These are phyloP conservation scores for Acanthochromis polyacanthus DNA, from an alignment of 2,113 vertebrate species.

Conservation along the genomic window DNA sequence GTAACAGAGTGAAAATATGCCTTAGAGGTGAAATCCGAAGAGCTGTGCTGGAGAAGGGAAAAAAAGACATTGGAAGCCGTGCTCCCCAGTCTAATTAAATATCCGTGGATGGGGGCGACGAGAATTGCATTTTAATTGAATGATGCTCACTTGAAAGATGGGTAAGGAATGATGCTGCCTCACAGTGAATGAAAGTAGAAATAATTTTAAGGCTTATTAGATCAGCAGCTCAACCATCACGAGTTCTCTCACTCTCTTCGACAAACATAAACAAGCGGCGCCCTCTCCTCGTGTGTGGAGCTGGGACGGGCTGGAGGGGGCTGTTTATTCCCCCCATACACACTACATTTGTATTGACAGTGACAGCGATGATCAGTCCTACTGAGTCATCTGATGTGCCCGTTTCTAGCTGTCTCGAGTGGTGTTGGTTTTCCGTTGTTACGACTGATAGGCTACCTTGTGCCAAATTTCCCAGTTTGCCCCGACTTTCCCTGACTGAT, in stretches of 20 bases:
- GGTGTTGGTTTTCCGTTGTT: constrained; percentile 47
- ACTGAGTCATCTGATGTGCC: constrained; percentile 54
- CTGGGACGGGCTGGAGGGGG: constrained; percentile 15
- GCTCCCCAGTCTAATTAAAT: constrained; percentile 82
- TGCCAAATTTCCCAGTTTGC: constrained; percentile 46
- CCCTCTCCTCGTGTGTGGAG: constrained; percentile 38
- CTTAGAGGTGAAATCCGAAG: constrained; percentile 82
- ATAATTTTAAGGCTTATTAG: constrained; percentile 78
- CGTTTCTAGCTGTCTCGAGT: constrained; percentile 46
- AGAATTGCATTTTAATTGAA: constrained; percentile 85
- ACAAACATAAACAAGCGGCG: constrained; percentile 61
- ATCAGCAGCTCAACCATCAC: constrained; percentile 72
- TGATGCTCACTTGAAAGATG: constrained; percentile 77
- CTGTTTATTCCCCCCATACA: constrained; percentile 15
- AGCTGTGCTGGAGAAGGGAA: constrained; percentile 54
- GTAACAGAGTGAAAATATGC: constrained; percentile 83
- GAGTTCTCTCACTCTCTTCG: constrained; percentile 40
- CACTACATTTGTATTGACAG: constrained; percentile 37
- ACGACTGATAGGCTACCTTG: constrained; percentile 41
- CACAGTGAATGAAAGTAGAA: constrained; percentile 71
- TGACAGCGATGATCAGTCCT: constrained; percentile 51
- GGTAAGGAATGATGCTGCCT: constrained; percentile 69
- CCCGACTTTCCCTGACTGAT: constrained; percentile 45
- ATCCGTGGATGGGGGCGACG: constrained; percentile 73
- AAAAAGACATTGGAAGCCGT: constrained; percentile 70